Percentiles rank a stretch among this genome's conserved stretches.
These are phyloP conservation scores for Caenorhabditis briggsae DNA, from an alignment of 1,140 invertebrate genomes.

Conservation along the genomic window DNA sequence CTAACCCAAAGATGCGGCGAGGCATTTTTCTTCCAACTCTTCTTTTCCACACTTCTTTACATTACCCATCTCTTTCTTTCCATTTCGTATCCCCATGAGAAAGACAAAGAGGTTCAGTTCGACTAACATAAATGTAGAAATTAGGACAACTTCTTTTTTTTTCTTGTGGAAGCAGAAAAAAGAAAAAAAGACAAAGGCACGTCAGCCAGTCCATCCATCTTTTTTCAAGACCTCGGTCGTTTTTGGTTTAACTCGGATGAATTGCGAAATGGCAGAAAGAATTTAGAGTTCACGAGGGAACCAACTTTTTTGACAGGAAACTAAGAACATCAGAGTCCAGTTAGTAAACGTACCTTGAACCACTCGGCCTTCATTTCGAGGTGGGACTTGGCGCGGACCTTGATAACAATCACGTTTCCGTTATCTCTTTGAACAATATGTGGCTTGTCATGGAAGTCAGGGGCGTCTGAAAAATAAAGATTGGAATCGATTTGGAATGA, in stretches of 20 bases:
- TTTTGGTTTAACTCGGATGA: conserved; percentile 34
- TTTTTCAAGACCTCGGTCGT: background rate
- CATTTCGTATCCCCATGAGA: conserved; percentile 48
- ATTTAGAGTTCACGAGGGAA: conserved; percentile 24
- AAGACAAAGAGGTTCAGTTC: conserved; percentile 47
- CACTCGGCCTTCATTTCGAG: conserved; percentile 77
- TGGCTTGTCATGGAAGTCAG: conserved; percentile 77
- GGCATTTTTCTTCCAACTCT: background rate
- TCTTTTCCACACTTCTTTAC: conserved; percentile 52
- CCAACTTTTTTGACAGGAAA: background rate
- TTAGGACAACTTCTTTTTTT: conserved; percentile 43
- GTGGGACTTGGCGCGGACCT: conserved; percentile 75
- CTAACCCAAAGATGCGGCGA: background rate
- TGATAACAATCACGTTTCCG: conserved; percentile 76
- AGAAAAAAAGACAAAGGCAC: conserved; percentile 16
- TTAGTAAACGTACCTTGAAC: conserved; percentile 71
- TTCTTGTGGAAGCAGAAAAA: background rate
- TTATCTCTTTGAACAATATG: conserved; percentile 77
- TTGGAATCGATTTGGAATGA: background rate
- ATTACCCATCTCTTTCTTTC: conserved; percentile 45
- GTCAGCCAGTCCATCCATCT: conserved; percentile 41
- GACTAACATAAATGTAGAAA: conserved; percentile 52
- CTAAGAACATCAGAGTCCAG: too few species aligned
- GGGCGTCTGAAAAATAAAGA: conserved; percentile 72
- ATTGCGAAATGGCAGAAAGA: conserved; percentile 12